Evolutionary conservation across 2,888 invertebrate species (phyloP).

Genomic region (Scrobipalpa atriplicella): DNA sequence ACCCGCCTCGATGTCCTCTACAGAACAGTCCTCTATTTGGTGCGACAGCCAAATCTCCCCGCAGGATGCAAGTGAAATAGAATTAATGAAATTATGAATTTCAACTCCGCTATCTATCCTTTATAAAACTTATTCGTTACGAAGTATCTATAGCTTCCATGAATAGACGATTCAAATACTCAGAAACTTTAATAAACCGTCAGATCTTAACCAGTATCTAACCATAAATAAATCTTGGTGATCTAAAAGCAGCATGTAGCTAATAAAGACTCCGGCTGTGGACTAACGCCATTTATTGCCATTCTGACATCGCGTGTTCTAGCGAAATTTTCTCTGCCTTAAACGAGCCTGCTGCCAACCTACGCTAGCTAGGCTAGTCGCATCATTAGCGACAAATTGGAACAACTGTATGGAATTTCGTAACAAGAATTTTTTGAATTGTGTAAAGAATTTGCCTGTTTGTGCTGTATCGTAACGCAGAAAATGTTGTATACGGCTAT

Average conservation of each 20-base stretch:
- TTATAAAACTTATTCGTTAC: too few relatives aligned
- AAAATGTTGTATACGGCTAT: too few relatives aligned
- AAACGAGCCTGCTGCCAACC: slow-evolving; percentile 45
- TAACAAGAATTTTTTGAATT: not conserved
- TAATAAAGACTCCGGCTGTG: not conserved
- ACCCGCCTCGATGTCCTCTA: too few relatives aligned
- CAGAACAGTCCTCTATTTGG: too few relatives aligned
- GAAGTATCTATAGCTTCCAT: too few relatives aligned
- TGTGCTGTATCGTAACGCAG: not conserved
- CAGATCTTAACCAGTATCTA: too few relatives aligned
- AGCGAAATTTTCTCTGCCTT: slow-evolving; percentile 43
- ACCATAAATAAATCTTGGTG: too few relatives aligned
- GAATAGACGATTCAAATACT: too few relatives aligned
- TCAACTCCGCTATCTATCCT: too few relatives aligned
- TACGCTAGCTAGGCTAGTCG: slow-evolving; percentile 49
- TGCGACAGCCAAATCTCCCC: not conserved
- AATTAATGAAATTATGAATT: not conserved
- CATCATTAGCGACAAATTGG: slow-evolving; percentile 40
- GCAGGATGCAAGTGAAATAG: not conserved
- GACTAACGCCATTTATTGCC: slow-evolving; percentile 24
- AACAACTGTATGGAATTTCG: not conserved
- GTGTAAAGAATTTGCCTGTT: not conserved
- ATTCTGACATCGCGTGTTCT: slow-evolving; percentile 45
- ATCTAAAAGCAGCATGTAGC: too few relatives aligned
- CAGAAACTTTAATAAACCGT: too few relatives aligned